A percentile compares a stretch with the other conserved stretches of the same genome.
These are phyloP conservation scores for Megaceryle torquata DNA, from an alignment of 2,113 vertebrate genomes.

Conservation along the genomic window DNA sequence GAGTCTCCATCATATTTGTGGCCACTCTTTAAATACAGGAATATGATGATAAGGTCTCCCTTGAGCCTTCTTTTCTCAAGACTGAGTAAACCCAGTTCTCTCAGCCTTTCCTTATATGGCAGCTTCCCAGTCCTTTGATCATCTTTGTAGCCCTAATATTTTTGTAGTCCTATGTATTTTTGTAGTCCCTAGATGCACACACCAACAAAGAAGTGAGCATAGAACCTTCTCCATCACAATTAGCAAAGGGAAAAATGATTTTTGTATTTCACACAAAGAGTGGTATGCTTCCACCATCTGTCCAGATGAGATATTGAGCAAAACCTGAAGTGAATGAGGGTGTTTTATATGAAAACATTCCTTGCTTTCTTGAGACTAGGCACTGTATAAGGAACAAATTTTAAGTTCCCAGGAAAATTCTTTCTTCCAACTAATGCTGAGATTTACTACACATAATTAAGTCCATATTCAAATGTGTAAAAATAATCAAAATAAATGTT, in stretches of 20 bases:
- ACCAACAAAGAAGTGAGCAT: neutral
- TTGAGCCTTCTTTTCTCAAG: neutral
- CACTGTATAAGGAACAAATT: neutral
- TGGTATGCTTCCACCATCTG: neutral
- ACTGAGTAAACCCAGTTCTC: neutral
- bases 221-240: neutral
- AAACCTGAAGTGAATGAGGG: neutral
- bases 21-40: neutral
- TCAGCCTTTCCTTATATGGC: neutral
- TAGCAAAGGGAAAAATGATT: neutral
- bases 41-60: neutral
- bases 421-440: neutral
- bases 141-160: neutral
- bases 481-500: neutral
- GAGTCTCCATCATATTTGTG: neutral
- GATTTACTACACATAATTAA: neutral
- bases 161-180: neutral
- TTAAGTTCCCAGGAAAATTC: neutral
- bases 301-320: neutral
- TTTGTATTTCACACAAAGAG: neutral
- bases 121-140: neutral
- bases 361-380: neutral
- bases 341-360: neutral
- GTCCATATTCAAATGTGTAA: neutral
- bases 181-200: neutral